Percentiles rank a stretch among this genome's conserved stretches.
Evolutionary conservation across 2,797 vertebrate species (phyloP).

Genomic region (Gadopsis marmoratus): DNA sequence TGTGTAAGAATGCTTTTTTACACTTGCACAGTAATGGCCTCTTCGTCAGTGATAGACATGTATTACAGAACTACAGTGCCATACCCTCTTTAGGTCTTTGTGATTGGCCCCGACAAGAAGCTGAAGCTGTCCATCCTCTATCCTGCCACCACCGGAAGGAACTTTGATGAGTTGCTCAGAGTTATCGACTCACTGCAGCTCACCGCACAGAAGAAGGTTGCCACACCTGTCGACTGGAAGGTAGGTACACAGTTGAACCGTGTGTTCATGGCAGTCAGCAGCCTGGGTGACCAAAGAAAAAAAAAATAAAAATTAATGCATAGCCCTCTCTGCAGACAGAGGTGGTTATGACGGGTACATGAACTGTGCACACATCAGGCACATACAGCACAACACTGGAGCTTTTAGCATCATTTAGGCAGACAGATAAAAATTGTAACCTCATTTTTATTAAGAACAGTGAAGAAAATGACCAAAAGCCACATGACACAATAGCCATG

Average conservation of each 20-base stretch:
- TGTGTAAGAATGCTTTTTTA: conserved; percentile 87
- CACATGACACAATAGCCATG: background rate
- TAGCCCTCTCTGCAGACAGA: too few relatives aligned
- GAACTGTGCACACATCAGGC: background rate
- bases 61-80: too few relatives aligned
- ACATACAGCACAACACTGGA: background rate
- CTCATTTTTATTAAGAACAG: background rate
- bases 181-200: conserved; percentile 96
- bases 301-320: background rate
- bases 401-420: background rate
- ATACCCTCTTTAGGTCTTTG: conserved; percentile 87
- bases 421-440: background rate
- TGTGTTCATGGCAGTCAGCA: background rate
- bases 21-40: too few relatives aligned
- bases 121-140: conserved; percentile 98
- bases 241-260: conserved; percentile 86
- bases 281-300: background rate
- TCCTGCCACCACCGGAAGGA: conserved; percentile 96
- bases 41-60: background rate
- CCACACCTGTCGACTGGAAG: conserved; percentile 98
- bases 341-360: background rate
- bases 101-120: conserved; percentile 97
- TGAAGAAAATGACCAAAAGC: background rate
- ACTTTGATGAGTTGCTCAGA: conserved; percentile 95
- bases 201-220: conserved; percentile 92